These are phyloP conservation scores for Bradypodion pumilum DNA, from an alignment of 2,797 vertebrate genomes.

Conservation along the genomic window DNA sequence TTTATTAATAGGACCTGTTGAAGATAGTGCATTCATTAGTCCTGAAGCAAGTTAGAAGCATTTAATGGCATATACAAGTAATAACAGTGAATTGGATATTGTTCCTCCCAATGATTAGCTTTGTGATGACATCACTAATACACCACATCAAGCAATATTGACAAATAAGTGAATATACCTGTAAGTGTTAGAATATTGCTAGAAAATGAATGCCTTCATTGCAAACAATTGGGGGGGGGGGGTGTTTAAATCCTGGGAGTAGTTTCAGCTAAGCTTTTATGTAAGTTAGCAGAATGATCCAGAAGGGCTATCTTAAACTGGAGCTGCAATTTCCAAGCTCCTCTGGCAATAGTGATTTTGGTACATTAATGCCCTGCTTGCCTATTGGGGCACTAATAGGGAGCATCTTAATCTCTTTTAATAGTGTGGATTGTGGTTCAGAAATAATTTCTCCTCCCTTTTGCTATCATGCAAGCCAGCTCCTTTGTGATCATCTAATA, in stretches of 20 bases:
- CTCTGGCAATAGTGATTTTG: background rate
- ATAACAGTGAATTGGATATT: background rate
- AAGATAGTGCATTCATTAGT: too few species aligned
- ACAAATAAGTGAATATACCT: background rate
- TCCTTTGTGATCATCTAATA: slow-evolving; percentile 1
- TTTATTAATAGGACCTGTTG: too few species aligned
- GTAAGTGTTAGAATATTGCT: background rate
- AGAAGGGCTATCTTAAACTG: slow-evolving; percentile 5
- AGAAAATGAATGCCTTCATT: background rate
- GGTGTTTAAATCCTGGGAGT: background rate
- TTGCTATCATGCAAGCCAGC: slow-evolving; percentile 22
- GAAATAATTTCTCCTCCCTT: background rate
- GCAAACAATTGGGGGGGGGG: background rate
- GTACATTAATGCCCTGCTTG: background rate
- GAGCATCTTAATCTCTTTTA: background rate
- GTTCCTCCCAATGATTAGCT: background rate
- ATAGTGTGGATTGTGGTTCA: background rate
- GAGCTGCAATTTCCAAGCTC: background rate
- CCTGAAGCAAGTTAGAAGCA: too few species aligned
- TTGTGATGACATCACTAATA: background rate
- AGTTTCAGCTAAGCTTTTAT: background rate
- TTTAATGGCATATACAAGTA: background rate
- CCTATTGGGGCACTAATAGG: background rate
- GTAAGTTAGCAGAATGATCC: background rate
- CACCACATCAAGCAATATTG: background rate